These are phyloP conservation scores for Norana najaformis DNA, from an alignment of 2,888 invertebrate species.

Conservation along the genomic window DNA sequence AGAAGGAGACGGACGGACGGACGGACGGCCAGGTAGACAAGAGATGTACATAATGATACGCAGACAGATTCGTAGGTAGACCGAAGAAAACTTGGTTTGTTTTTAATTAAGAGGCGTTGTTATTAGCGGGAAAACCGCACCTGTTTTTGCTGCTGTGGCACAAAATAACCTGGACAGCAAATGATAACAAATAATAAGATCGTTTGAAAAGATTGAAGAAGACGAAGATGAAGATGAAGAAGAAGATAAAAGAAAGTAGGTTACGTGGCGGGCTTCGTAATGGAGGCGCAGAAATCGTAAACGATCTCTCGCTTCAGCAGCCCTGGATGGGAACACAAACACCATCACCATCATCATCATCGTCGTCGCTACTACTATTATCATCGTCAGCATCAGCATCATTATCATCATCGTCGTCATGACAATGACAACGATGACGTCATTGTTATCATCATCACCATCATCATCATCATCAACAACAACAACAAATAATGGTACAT, in stretches of 20 bases:
- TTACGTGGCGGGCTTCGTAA: not conserved
- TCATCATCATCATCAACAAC: conserved; percentile 20
- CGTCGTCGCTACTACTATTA: not conserved
- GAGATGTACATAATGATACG: too few relatives aligned
- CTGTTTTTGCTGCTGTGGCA: not conserved
- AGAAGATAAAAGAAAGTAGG: not conserved
- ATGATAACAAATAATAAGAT: not conserved
- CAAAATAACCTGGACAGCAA: conserved; percentile 13
- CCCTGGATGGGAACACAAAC: not conserved
- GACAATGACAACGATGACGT: not conserved
- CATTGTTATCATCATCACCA: conserved; percentile 26
- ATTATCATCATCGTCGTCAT: not conserved
- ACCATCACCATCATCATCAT: not conserved
- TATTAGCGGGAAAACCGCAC: not conserved
- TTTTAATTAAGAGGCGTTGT: not conserved
- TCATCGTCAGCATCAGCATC: not conserved
- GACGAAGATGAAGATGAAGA: not conserved
- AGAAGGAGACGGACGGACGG: too few relatives aligned
- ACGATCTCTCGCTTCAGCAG: conserved; percentile 1
- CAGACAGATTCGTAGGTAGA: not conserved
- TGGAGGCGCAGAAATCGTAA: not conserved
- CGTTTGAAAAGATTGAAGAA: not conserved
- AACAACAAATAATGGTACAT: not conserved
- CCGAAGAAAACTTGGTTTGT: not conserved
- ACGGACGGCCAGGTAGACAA: too few relatives aligned